Percentiles rank a stretch among this genome's conserved stretches.
Evolutionary conservation across 2,797 vertebrate genomes (phyloP).

Genomic region (Ctenopoma kingsleyae): DNA sequence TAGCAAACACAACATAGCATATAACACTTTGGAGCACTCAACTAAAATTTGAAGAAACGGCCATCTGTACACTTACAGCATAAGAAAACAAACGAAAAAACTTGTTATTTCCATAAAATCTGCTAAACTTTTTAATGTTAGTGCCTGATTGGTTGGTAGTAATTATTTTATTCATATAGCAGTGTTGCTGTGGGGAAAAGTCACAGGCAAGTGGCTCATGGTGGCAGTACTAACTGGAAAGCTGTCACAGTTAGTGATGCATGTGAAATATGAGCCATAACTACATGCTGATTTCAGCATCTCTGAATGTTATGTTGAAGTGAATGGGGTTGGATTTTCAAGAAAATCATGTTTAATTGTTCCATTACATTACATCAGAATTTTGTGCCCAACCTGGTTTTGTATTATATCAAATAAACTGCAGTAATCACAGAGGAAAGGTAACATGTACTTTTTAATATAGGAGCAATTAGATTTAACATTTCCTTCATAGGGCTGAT

Average conservation of each 20-base stretch:
- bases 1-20: too few relatives aligned
- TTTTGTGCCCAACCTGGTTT: background rate
- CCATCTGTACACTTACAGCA: too few relatives aligned
- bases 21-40: too few relatives aligned
- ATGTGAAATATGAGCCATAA: background rate
- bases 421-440: constrained; percentile 33
- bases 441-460: constrained; percentile 43
- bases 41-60: too few relatives aligned
- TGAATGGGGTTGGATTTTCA: background rate
- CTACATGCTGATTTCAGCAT: constrained; percentile 3
- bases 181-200: background rate
- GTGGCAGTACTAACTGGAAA: background rate
- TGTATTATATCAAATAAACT: constrained; percentile 15
- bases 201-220: background rate
- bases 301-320: background rate
- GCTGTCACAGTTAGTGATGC: background rate
- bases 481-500: constrained; percentile 9
- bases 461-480: constrained; percentile 43
- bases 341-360: background rate
- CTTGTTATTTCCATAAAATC: too few relatives aligned
- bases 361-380: constrained; percentile 17
- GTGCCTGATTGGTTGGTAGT: background rate
- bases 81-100: too few relatives aligned
- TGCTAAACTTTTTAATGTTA: too few relatives aligned
- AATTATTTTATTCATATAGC: background rate